Conservation (phyloP, 1,140 invertebrate species). For the Rhynchophorus ferrugineus region DNA sequence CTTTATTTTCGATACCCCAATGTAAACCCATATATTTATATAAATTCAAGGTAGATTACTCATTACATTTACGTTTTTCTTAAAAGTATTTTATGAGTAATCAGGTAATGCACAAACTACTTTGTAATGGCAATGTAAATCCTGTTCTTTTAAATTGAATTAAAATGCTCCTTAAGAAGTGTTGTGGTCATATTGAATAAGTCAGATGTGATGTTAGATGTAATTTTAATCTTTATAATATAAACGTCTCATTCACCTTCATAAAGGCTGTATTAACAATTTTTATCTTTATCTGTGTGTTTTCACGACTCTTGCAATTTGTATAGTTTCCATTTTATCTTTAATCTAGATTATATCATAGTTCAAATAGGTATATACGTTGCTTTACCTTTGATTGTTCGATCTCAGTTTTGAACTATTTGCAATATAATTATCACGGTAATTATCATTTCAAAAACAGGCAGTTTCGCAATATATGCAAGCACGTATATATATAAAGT, state of each 20-base stretch:
- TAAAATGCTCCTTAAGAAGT: constrained; percentile 12
- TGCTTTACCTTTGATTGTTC: constrained; percentile 12
- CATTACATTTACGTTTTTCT: too few relatives aligned
- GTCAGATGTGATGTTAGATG: constrained; percentile 22
- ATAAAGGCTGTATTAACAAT: constrained; percentile 12
- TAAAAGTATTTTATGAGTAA: too few relatives aligned
- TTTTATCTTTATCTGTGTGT: constrained; percentile 11
- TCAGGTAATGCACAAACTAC: too few relatives aligned
- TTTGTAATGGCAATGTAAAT: too few relatives aligned
- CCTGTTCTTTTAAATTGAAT: too few relatives aligned
- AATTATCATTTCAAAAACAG: neutral
- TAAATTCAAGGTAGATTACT: too few relatives aligned
- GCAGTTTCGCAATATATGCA: too few relatives aligned
- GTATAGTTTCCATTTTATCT: constrained; percentile 7
- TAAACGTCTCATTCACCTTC: constrained; percentile 5
- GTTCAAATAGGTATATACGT: constrained; percentile 4
- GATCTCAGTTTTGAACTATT: constrained; percentile 9
- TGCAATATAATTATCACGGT: neutral
- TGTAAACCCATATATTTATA: too few relatives aligned
- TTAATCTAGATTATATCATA: constrained; percentile 2
- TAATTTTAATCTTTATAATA: constrained; percentile 12
- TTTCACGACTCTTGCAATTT: constrained; percentile 1
- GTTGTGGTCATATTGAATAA: constrained; percentile 13
- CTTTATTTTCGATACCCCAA: neutral
- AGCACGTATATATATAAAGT: too few relatives aligned